Evolutionary conservation across 2,797 vertebrate genomes (phyloP), one percentile per base, ranked within the genome.

Genomic region (Muscicapa comitata): DNA sequence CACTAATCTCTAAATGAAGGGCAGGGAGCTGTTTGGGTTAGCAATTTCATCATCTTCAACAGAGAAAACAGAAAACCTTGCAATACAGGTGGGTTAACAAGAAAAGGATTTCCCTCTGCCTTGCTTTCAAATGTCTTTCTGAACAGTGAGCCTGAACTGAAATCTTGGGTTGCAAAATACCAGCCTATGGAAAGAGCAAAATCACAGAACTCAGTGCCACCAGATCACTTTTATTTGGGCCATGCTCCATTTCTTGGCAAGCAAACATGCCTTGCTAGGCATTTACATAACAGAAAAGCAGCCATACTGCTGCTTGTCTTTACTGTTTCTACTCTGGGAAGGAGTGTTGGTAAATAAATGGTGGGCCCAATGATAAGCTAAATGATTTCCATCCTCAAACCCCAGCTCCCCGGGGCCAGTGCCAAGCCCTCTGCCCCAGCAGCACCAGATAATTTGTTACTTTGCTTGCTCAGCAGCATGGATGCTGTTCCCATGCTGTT

Each of bases 1-100:
- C 82, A 88, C 85, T 95, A 95, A 96, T 96, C 91, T 76, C 58
- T 84, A 86, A 94, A 95, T 93, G 87, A 96, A 95, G 94, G 85
- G 87, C 89, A 94, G 63, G 81, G 91, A 94, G 76, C n/a, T 57
- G 61, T 78, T 78, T 37, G 70, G 87, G 70, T 78, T 88, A 88
- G 89, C 43, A 80, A 63, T 96, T 95, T 86, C 85, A 90, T 91
- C 33, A 86, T 76, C 91, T 88, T 81, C 35, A 91, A 57, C 29
- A 50, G 37, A 84, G 62, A 91, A 88, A 88, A 84, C 24, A 93
- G 51, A 93, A 81, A 81, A 66, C 25, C 38, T 84, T n/a, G 38
- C 67, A 83, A 57, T 61, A 86, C 20, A 91, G 81, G 53, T 92
- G 58, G 55, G 28, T 68, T 92, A 76, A 87, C 0, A 2, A 88